These are phyloP conservation scores for Unio pictorum DNA, from an alignment of 2,888 invertebrate genomes.

Conservation along the genomic window DNA sequence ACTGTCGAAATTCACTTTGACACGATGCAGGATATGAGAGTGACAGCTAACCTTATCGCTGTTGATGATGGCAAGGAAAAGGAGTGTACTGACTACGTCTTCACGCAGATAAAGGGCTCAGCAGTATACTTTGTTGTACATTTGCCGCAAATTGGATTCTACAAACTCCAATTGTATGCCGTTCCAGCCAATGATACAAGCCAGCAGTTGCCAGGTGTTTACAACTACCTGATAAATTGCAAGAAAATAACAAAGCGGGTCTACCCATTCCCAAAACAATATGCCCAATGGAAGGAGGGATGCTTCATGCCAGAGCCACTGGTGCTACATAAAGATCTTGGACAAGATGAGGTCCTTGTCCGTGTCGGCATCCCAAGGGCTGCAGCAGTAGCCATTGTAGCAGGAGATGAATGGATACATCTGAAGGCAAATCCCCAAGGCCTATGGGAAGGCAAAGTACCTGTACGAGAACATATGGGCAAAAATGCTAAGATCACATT, in stretches of 20 bases:
- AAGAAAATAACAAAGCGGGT: constrained; percentile 47
- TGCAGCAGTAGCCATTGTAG: constrained; percentile 69
- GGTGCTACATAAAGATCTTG: constrained; percentile 46
- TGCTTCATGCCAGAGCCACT: constrained; percentile 69
- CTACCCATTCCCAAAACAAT: constrained; percentile 70
- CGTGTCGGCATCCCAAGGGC: constrained; percentile 66
- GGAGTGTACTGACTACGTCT: constrained; percentile 65
- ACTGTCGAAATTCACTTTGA: constrained; percentile 58
- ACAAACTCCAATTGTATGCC: constrained; percentile 70
- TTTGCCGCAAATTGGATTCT: constrained; percentile 67
- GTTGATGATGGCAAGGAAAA: constrained; percentile 54
- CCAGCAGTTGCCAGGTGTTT: constrained; percentile 71
- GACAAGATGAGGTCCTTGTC: constrained; percentile 56
- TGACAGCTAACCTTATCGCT: constrained; percentile 69
- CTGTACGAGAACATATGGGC: constrained; percentile 57
- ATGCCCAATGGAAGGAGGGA: constrained; percentile 72
- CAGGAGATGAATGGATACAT: constrained; percentile 69
- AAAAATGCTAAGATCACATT: constrained; percentile 62
- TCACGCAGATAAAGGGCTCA: constrained; percentile 51
- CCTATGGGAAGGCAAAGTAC: constrained; percentile 66
- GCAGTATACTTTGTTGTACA: constrained; percentile 59
- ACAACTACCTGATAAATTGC: constrained; percentile 71
- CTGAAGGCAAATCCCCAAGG: constrained; percentile 54
- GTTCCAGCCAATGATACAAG: constrained; percentile 64
- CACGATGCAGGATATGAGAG: constrained; percentile 60